Percentiles rank a stretch among this genome's conserved stretches.
Evolutionary conservation across 1,140 invertebrate genomes (phyloP).

Genomic region (Chlorops oryzae): DNA sequence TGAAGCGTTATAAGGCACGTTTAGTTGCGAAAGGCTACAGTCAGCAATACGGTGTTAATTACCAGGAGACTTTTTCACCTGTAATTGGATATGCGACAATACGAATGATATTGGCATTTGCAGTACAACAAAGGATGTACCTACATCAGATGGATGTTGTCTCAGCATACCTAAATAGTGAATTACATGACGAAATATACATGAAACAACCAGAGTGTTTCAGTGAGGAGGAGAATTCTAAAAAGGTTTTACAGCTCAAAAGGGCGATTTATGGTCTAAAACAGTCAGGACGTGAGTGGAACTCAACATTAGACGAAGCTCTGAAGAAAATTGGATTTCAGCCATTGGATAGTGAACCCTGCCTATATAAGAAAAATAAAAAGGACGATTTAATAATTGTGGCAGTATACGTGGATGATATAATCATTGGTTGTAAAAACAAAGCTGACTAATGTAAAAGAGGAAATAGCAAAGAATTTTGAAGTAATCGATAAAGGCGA

Average conservation of each 20-base stretch:
- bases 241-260: constrained; percentile 22
- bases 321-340: constrained; percentile 9
- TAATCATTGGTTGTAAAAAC: constrained; percentile 28
- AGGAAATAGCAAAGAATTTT: constrained; percentile 36
- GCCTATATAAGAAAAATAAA: background rate
- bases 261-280: constrained; percentile 10
- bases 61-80: constrained; percentile 33
- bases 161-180: constrained; percentile 43
- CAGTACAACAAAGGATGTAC: constrained; percentile 23
- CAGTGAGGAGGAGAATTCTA: background rate
- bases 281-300: constrained; percentile 7
- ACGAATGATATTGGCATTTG: constrained; percentile 16
- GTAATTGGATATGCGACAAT: constrained; percentile 17
- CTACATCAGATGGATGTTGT: constrained; percentile 37
- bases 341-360: constrained; percentile 3
- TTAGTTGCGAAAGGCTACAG: constrained; percentile 33
- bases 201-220: constrained; percentile 21
- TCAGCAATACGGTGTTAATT: constrained; percentile 29
- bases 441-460: constrained; percentile 25
- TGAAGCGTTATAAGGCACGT: constrained; percentile 32
- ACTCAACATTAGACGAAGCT: constrained; percentile 6
- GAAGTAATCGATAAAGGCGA: constrained; percentile 40
- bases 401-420: constrained; percentile 44
- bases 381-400: constrained; percentile 8
- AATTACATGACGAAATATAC: constrained; percentile 40